Conservation (phyloP, 2,797 vertebrate species). For the Anguilla pacifica region DNA sequence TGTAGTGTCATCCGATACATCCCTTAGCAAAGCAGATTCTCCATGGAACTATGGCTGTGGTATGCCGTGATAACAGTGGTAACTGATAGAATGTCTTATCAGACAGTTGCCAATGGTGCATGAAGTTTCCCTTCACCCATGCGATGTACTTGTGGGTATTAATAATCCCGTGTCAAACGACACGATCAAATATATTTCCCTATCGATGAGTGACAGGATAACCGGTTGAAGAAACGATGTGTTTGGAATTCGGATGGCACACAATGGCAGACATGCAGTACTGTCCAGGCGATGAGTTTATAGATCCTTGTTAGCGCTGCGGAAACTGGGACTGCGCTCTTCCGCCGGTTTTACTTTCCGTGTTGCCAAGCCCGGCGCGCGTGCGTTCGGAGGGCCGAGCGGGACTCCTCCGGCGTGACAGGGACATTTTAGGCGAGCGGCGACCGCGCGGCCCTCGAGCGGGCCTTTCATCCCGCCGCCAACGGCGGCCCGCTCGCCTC, state of each 20-base stretch:
- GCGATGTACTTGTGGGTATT: slow-evolving; percentile 34
- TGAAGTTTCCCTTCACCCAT: slow-evolving; percentile 23
- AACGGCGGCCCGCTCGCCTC: slow-evolving; percentile 35
- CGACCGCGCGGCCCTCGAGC: background rate
- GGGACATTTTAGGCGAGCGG: slow-evolving; percentile 41
- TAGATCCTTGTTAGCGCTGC: background rate
- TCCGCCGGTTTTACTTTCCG: slow-evolving; percentile 11
- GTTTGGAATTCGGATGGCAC: slow-evolving; percentile 15
- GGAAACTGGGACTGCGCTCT: slow-evolving; percentile 14
- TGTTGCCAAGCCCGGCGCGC: slow-evolving; percentile 21
- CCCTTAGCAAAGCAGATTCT: background rate
- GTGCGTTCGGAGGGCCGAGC: slow-evolving; percentile 32
- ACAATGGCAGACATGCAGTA: background rate
- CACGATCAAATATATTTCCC: background rate
- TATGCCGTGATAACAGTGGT: background rate
- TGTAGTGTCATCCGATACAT: background rate
- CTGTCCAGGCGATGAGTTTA: background rate
- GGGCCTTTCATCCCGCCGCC: slow-evolving; percentile 26
- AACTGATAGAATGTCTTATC: background rate
- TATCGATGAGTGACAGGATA: slow-evolving; percentile 24
- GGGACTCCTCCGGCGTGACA: slow-evolving; percentile 30
- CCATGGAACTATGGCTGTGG: background rate
- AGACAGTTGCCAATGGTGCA: background rate
- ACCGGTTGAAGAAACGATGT: slow-evolving; percentile 16
- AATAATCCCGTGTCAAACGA: background rate